phyloP scores from a whole-genome alignment of 2,888 invertebrate species.

The Andrena trimmerana region DNA sequence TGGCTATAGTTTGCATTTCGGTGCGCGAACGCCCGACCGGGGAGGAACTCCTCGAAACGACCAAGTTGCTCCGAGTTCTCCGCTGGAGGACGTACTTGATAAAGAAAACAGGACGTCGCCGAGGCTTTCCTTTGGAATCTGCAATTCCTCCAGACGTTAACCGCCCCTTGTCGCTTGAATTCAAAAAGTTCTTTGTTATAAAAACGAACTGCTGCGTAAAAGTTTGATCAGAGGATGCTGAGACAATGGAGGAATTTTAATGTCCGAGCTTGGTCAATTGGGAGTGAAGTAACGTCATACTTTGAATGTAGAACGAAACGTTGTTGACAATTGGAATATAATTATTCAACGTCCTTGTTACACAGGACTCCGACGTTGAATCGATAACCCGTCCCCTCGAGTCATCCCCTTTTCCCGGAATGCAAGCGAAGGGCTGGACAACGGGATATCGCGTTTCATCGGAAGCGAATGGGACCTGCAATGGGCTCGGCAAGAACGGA shows the following conservation, averaged over 20 bases:
- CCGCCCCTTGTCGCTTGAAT: constrained; percentile 4
- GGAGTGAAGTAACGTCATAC: neutral
- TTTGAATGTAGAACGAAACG: too few relatives aligned
- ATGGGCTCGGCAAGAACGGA: constrained; percentile 37
- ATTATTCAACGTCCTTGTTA: neutral
- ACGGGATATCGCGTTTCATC: constrained; percentile 20
- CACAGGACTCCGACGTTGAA: neutral
- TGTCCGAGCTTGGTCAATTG: neutral
- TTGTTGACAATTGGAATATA: too few relatives aligned
- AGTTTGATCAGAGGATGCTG: neutral
- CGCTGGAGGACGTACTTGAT: neutral
- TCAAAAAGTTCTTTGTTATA: constrained; percentile 22
- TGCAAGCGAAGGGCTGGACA: neutral
- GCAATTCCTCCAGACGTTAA: constrained; percentile 1
- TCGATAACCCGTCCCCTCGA: neutral
- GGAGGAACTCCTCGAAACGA: constrained; percentile 46
- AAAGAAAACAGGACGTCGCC: constrained; percentile 8
- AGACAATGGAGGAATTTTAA: constrained; percentile 7
- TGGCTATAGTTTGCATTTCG: constrained; percentile 43
- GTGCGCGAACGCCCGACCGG: constrained; percentile 20
- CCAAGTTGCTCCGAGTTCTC: constrained; percentile 43
- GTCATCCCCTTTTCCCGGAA: neutral
- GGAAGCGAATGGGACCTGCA: constrained; percentile 8
- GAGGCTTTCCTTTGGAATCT: constrained; percentile 9
- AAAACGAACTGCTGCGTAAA: neutral